Base-by-base conservation (phyloP, 2,797 vertebrate genomes). In the Gobio occitaniae region DNA sequence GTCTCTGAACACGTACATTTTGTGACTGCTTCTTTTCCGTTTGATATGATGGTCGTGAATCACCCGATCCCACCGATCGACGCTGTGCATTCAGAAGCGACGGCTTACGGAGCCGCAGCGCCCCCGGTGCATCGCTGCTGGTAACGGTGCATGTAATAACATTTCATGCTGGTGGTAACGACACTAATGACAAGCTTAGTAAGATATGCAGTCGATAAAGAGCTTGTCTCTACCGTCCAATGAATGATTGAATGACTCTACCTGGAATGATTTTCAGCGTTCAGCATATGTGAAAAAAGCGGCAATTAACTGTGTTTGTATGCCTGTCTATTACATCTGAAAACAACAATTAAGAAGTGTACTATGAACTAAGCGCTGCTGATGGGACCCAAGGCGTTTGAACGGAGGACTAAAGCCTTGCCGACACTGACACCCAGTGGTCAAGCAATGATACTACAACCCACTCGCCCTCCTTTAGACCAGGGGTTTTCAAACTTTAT, bases 391-490 rank as follows among this genome's bases (percentile, higher is more conserved):
- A n/a, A 69, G 21, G 19, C 47, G 44, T 41, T 10, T 38, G 3
- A 6, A 3, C 19, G 17, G 8, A 44, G 19, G n/a, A 36, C 66
- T 84, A 82, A 93, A 91, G 54, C 79, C 90, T 92, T 89, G 90
- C 82, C 89, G 91, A 82, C 50, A 93, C 90, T 94, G 94, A 93
- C 95, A 92, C 88, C 94, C 70, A 87, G 93, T 91, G 95, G 93
- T 1, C 0, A 71, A 21, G 4, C 2, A 0, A 2, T 8, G 72
- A 2, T n/a, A 77, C 56, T 76, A 5, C 86, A 86, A 3, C 6
- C 21, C 29, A 52, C 12, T 17, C 68, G 36, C 2, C 44, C 29
- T 36, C 59, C 6, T 47, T 63, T 36, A 44, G 41, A 41, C 19
- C 32, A 1, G 32, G 32, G 32, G 32, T 32, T 32, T 32, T 32